Evolutionary conservation across 2,113 vertebrate species (phyloP).

Genomic region (Galbula dea): DNA sequence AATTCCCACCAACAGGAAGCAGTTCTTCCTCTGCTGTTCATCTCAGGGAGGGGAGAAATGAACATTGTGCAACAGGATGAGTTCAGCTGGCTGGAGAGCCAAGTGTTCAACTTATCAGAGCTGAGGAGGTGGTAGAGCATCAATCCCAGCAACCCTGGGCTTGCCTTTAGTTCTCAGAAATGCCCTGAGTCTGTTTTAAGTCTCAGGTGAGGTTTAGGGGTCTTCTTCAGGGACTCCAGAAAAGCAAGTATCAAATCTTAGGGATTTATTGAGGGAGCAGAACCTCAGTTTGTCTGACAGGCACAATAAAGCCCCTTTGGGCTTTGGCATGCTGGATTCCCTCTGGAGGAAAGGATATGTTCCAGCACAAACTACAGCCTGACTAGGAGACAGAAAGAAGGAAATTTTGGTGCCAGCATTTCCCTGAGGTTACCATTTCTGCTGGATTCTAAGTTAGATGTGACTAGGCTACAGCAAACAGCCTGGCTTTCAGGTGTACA

Average conservation of each 20-base stretch:
- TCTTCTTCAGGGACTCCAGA: not conserved
- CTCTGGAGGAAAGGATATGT: not conserved
- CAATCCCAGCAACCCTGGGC: not conserved
- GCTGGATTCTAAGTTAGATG: not conserved
- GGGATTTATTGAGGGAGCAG: not conserved
- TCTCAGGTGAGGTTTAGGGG: not conserved
- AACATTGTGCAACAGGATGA: no score
- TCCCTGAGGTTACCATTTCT: not conserved
- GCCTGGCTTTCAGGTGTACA: not conserved
- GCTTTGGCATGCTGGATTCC: not conserved
- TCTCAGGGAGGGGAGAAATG: no score
- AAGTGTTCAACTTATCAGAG: no score
- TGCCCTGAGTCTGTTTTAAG: not conserved
- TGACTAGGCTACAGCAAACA: not conserved
- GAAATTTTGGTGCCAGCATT: not conserved
- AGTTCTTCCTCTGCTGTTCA: no score
- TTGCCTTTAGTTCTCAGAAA: not conserved
- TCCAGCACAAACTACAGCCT: not conserved
- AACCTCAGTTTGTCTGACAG: not conserved
- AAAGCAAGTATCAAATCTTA: not conserved
- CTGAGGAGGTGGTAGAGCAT: no score
- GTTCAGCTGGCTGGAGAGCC: no score
- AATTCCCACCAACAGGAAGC: no score
- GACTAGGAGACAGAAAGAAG: not conserved
- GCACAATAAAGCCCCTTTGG: not conserved